Conservation (phyloP, 2,113 vertebrate species). For the Addax nasomaculatus region DNA sequence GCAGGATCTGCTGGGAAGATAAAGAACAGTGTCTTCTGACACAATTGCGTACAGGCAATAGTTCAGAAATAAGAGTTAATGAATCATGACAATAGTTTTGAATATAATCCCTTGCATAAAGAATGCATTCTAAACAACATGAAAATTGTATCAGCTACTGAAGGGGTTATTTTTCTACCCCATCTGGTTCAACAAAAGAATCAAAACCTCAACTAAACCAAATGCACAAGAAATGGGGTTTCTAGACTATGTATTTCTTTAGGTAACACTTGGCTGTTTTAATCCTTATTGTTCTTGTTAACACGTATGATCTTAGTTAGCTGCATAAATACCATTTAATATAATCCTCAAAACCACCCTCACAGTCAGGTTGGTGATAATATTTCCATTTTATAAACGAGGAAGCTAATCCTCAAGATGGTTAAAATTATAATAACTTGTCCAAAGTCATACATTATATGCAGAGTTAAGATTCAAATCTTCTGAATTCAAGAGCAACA, state of each 20-base stretch:
- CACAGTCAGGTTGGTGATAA: not conserved
- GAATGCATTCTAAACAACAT: not conserved
- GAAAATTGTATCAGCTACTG: not conserved
- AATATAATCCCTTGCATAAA: not conserved
- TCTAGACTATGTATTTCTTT: not conserved
- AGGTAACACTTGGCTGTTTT: not conserved
- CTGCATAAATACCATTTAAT: not conserved
- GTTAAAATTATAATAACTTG: not conserved
- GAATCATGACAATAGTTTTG: not conserved
- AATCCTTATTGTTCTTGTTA: not conserved
- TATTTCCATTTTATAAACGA: not conserved
- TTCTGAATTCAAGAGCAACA: not conserved
- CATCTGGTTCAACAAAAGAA: not conserved
- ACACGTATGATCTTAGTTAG: not conserved
- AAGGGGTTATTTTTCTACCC: not conserved
- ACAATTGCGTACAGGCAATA: not conserved
- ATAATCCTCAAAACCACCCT: not conserved
- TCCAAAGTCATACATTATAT: not conserved
- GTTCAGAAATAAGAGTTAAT: not conserved
- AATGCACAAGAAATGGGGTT: not conserved
- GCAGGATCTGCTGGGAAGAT: not conserved
- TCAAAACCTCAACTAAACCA: not conserved
- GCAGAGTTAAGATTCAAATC: not conserved
- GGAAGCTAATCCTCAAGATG: not conserved
- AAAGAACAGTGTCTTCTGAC: not conserved